Percentiles rank a stretch among this genome's conserved stretches.
phyloP scores from a whole-genome alignment of 1,140 invertebrate genomes.

The Eupeodes corollae region DNA sequence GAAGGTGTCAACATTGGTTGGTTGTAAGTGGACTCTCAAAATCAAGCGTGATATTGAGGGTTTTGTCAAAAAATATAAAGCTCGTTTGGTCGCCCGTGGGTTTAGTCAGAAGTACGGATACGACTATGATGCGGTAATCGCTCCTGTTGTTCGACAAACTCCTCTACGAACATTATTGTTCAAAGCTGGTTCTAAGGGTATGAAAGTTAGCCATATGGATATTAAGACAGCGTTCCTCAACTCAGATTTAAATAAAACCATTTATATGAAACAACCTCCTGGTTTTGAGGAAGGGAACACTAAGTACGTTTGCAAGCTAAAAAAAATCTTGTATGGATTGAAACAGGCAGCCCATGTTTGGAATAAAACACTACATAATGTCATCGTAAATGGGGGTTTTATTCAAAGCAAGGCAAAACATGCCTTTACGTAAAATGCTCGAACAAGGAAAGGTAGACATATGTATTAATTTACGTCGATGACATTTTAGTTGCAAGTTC shows the following conservation, averaged over 20 bases:
- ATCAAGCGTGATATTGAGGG: constrained; percentile 32
- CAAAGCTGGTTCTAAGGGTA: neutral
- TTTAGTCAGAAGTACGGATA: constrained; percentile 25
- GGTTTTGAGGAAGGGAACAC: constrained; percentile 29
- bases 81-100: too few relatives aligned
- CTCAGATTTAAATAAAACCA: too few relatives aligned
- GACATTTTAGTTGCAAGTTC: too few relatives aligned
- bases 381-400: too few relatives aligned
- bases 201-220: constrained; percentile 30
- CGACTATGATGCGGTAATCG: constrained; percentile 20
- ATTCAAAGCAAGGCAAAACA: too few relatives aligned
- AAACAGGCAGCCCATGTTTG: neutral
- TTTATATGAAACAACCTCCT: too few relatives aligned
- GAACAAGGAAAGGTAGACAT: neutral
- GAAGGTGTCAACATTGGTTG: constrained; percentile 17
- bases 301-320: too few relatives aligned
- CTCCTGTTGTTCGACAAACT: constrained; percentile 13
- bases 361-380: neutral
- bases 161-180: too few relatives aligned
- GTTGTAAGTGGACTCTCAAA: too few relatives aligned
- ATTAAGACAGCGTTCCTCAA: constrained; percentile 30
- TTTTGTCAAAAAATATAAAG: too few relatives aligned
- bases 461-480: neutral
- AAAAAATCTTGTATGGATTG: too few relatives aligned
- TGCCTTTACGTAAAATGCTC: neutral